Conservation (phyloP, 2,888 invertebrate species). For the Athripsodes cinereus region DNA sequence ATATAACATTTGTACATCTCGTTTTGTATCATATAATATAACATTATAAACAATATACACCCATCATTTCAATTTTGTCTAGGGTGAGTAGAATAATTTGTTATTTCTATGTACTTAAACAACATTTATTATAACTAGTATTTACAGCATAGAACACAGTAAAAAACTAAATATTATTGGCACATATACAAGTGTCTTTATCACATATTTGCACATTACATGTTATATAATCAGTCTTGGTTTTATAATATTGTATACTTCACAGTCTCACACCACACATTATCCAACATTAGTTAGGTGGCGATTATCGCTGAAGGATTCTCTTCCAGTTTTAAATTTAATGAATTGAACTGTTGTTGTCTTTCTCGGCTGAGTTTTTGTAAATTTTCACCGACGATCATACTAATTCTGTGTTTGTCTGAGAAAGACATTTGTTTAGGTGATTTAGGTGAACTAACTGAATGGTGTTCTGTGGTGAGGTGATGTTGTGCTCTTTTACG, state of each 20-base stretch:
- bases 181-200: slow-evolving; percentile 27
- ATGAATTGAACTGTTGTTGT: slow-evolving; percentile 40
- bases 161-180: slow-evolving; percentile 20
- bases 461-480: not conserved
- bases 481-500: slow-evolving; percentile 18
- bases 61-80: too few relatives aligned
- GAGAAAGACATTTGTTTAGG: slow-evolving; percentile 34
- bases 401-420: slow-evolving; percentile 50
- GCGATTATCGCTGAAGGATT: slow-evolving; percentile 12
- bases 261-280: not conserved
- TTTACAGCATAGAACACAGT: slow-evolving; percentile 15
- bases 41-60: too few relatives aligned
- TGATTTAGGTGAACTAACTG: slow-evolving; percentile 31
- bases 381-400: slow-evolving; percentile 47
- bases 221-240: not conserved
- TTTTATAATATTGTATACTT: slow-evolving; percentile 3
- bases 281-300: not conserved
- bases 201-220: slow-evolving; percentile 21
- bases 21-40: slow-evolving; percentile 1
- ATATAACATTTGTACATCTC: slow-evolving; percentile 23
- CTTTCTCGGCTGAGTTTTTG: slow-evolving; percentile 43
- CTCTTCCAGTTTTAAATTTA: slow-evolving; percentile 20
- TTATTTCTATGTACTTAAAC: too few relatives aligned
- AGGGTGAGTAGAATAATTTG: slow-evolving; percentile 5
- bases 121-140: too few relatives aligned